phyloP scores from a whole-genome alignment of 2,888 invertebrate species.

The Pilophorus perplexus region DNA sequence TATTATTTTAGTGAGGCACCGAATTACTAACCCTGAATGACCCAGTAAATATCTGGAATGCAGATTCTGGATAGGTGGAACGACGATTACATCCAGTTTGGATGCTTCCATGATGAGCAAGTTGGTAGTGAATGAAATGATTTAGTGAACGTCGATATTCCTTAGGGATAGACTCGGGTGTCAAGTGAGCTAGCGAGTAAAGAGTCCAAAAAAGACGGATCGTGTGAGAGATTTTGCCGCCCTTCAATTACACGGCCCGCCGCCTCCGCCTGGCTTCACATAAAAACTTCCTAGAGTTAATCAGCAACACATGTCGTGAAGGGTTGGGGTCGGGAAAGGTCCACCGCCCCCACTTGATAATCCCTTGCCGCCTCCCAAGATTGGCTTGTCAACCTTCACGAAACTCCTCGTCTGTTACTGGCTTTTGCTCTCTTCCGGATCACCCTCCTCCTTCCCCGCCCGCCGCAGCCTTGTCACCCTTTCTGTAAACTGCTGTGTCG shows the following conservation, averaged over 20 bases:
- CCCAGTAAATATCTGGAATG: too few species aligned
- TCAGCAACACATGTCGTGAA: constrained; percentile 35
- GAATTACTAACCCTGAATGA: too few species aligned
- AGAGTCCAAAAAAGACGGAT: constrained; percentile 18
- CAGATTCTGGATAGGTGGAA: too few species aligned
- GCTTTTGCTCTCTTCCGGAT: constrained; percentile 15
- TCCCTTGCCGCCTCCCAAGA: constrained; percentile 39
- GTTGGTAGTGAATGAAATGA: too few species aligned
- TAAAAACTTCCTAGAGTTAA: constrained; percentile 37
- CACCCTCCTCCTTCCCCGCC: not conserved
- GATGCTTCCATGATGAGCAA: too few species aligned
- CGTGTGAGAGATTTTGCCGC: constrained; percentile 27
- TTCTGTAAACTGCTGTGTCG: too few species aligned
- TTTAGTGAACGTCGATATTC: too few species aligned
- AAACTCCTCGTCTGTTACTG: constrained; percentile 33
- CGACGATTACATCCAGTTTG: too few species aligned
- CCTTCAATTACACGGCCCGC: constrained; percentile 38
- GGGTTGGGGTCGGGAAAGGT: not conserved
- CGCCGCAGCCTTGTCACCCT: not conserved
- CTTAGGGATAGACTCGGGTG: too few species aligned
- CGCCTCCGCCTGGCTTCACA: constrained; percentile 30
- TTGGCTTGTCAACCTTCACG: constrained; percentile 37
- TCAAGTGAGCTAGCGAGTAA: constrained; percentile 15
- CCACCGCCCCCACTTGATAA: constrained; percentile 18
- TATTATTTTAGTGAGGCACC: too few species aligned